A percentile compares a stretch with the other conserved stretches of the same genome.
phyloP scores from a whole-genome alignment of 2,113 vertebrate genomes.

The Sprattus sprattus region DNA sequence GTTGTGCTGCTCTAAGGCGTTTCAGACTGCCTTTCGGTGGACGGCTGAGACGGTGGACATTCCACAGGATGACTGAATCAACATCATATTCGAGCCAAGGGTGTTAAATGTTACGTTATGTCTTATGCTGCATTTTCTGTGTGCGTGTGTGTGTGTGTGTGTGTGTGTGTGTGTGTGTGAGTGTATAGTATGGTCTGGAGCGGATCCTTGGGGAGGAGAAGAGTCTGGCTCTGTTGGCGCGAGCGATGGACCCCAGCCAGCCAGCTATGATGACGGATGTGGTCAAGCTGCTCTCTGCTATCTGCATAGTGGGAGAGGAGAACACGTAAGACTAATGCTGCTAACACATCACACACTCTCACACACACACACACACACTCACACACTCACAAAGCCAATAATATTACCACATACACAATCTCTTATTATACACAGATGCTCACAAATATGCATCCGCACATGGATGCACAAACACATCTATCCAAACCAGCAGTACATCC shows the following conservation, averaged over 20 bases:
- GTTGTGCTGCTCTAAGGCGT: neutral
- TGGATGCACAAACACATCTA: no score
- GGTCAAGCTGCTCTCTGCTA: constrained; percentile 92
- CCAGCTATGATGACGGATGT: constrained; percentile 92
- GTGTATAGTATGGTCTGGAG: constrained; percentile 88
- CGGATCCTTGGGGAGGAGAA: constrained; percentile 92
- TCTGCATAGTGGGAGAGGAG: constrained; percentile 97
- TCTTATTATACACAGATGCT: no score
- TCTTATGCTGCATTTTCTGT: neutral
- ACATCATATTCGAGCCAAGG: neutral
- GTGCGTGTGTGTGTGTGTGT: neutral
- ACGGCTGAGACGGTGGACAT: neutral
- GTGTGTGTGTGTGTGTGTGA: constrained; percentile 38
- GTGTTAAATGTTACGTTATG: neutral
- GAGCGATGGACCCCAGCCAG: constrained; percentile 85
- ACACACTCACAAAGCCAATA: neutral
- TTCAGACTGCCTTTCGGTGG: neutral
- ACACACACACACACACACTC: neutral
- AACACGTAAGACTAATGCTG: constrained; percentile 76
- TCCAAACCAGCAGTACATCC: no score
- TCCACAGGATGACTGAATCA: neutral
- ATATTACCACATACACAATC: no score
- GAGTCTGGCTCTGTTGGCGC: constrained; percentile 84
- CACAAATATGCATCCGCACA: no score
- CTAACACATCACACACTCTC: neutral